Base-by-base conservation (phyloP, 2,113 vertebrate genomes). In the Actenoides hombroni region DNA sequence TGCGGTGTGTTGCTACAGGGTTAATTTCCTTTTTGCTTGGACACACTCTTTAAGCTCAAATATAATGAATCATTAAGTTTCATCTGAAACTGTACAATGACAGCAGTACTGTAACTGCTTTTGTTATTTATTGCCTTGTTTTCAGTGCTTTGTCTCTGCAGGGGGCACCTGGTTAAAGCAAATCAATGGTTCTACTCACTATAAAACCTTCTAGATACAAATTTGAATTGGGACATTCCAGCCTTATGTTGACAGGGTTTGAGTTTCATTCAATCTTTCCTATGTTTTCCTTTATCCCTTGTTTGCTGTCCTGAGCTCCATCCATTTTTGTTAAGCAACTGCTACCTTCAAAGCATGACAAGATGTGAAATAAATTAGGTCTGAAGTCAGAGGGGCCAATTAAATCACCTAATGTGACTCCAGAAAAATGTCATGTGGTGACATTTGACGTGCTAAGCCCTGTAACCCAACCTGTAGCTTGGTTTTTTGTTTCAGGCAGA, bases 161-260 rank as follows among this genome's bases (percentile, higher is more conserved):
- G 8, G 29, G 20, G 26, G 13, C 0, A 8, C 21, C 39, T 46
- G 39, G 8, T 48, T 13, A 53, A 86, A 75, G 15, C 31, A 21
- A 8, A 15, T 28, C 31, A 33, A 12, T 25, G 18, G 37, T 80
- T 59, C 28, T 33, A 11, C 39, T 61, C 9, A 0, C 16, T 35
- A 1, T 6, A 29, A 80, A 83, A 26, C 3, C 13, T 48, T 35
- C 16, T 16, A 9, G 6, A 12, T 5, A 3, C 9, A 10, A 35
- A 18, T 39, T 7, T 11, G 31, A 29, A 7, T 11, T 2, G 7
- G 31, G 37, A 5, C 8, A 7, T 48, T 49, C 33, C 37, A 54
- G 28, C 29, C 21, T 42, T 19, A 11, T 44, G 2, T 2, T 3
- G n/a, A 1, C 10, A 24, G 42, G 8, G 7, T 2, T 3, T 3